Evolutionary conservation across 2,797 vertebrate species (phyloP).

Genomic region (Holocentrus rufus): DNA sequence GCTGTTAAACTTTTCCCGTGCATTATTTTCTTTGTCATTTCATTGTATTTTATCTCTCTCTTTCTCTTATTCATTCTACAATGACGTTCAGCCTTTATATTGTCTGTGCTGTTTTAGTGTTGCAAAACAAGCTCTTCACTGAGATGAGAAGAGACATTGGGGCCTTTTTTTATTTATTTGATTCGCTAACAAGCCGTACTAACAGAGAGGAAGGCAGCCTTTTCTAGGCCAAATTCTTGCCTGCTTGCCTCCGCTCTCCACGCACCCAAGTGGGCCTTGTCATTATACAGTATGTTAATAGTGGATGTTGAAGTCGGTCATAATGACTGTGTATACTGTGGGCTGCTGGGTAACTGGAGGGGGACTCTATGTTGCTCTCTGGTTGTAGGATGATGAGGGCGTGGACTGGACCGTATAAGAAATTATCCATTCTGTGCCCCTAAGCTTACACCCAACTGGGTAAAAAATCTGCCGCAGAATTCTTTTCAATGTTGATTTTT

Average conservation of each 20-base stretch:
- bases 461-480: neutral
- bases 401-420: neutral
- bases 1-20: neutral
- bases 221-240: slow-evolving; percentile 57
- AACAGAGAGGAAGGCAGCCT: slow-evolving; percentile 10
- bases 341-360: slow-evolving; percentile 2
- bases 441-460: neutral
- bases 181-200: slow-evolving; percentile 45
- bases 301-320: slow-evolving; percentile 36
- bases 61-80: neutral
- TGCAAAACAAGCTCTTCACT: slow-evolving; percentile 28
- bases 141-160: slow-evolving; percentile 13
- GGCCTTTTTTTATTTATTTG: slow-evolving; percentile 20
- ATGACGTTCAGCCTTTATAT: slow-evolving; percentile 16
- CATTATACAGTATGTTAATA: slow-evolving; percentile 35
- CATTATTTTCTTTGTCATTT: neutral
- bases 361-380: slow-evolving; percentile 8
- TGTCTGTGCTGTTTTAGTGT: neutral
- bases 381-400: slow-evolving; percentile 13
- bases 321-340: slow-evolving; percentile 21
- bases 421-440: slow-evolving; percentile 3
- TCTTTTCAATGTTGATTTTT: neutral
- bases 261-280: slow-evolving; percentile 26
- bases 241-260: neutral
- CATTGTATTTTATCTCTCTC: neutral